Conservation (phyloP, 2,113 vertebrate genomes). For the Numida meleagris region DNA sequence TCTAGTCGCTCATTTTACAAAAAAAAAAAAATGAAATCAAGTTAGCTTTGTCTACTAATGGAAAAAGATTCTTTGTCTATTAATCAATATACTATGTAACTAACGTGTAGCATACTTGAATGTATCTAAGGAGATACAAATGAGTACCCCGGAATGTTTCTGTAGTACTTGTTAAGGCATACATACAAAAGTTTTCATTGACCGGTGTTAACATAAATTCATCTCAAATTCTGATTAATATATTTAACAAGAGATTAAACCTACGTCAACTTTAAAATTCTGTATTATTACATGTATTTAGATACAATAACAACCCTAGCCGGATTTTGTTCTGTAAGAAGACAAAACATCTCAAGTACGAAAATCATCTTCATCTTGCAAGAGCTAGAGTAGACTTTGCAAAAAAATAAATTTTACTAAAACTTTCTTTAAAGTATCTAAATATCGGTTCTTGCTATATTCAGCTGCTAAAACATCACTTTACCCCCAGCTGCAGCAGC, state of each 20-base stretch:
- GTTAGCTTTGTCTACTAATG: neutral
- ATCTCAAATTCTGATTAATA: neutral
- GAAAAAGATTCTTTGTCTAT: neutral
- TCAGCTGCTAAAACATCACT: neutral
- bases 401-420: neutral
- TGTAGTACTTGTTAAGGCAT: neutral
- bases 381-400: neutral
- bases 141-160: neutral
- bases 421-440: neutral
- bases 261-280: neutral
- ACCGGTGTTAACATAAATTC: neutral
- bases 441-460: neutral
- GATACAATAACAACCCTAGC: neutral
- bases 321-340: neutral
- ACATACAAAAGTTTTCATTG: neutral
- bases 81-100: neutral
- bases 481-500: neutral
- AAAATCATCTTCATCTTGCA: neutral
- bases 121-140: neutral
- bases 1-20: neutral
- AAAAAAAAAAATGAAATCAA: neutral
- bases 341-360: neutral
- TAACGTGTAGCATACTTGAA: neutral
- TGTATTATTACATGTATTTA: neutral
- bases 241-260: neutral